phyloP scores from a whole-genome alignment of 2,888 invertebrate genomes.

The Lamellibrachia satsuma region DNA sequence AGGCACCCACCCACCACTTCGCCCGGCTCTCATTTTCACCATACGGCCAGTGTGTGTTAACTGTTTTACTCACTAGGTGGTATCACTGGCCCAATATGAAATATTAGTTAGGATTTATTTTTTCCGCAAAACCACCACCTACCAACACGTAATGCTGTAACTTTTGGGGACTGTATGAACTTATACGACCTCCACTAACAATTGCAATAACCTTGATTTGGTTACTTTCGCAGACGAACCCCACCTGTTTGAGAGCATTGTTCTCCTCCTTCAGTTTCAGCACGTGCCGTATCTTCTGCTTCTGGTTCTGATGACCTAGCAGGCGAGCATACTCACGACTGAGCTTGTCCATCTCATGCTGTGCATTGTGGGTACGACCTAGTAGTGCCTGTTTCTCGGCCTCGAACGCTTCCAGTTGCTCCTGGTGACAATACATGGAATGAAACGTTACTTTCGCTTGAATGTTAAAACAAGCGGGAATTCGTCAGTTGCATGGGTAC shows the following conservation, averaged over 20 bases:
- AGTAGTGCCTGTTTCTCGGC: constrained; percentile 65
- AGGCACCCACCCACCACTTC: too few relatives aligned
- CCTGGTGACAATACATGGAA: constrained; percentile 55
- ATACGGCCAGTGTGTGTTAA: too few relatives aligned
- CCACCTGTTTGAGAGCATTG: constrained; percentile 54
- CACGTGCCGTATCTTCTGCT: constrained; percentile 73
- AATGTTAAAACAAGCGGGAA: background rate
- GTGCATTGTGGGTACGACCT: constrained; percentile 64
- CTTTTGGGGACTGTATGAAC: too few relatives aligned
- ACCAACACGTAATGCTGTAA: too few relatives aligned
- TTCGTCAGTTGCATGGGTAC: background rate
- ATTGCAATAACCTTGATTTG: too few relatives aligned
- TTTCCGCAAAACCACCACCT: too few relatives aligned
- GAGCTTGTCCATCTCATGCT: constrained; percentile 69
- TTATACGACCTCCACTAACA: too few relatives aligned
- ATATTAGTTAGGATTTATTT: too few relatives aligned
- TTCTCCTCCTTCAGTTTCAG: constrained; percentile 64
- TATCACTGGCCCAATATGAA: too few relatives aligned
- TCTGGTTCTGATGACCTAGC: constrained; percentile 75
- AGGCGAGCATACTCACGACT: constrained; percentile 71
- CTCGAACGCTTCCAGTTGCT: constrained; percentile 69
- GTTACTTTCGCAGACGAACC: background rate
- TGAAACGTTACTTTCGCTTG: background rate
- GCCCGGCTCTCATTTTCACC: too few relatives aligned
- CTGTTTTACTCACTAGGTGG: too few relatives aligned